These are phyloP conservation scores for Ophiodon elongatus DNA, from an alignment of 2,113 vertebrate genomes.

Conservation along the genomic window DNA sequence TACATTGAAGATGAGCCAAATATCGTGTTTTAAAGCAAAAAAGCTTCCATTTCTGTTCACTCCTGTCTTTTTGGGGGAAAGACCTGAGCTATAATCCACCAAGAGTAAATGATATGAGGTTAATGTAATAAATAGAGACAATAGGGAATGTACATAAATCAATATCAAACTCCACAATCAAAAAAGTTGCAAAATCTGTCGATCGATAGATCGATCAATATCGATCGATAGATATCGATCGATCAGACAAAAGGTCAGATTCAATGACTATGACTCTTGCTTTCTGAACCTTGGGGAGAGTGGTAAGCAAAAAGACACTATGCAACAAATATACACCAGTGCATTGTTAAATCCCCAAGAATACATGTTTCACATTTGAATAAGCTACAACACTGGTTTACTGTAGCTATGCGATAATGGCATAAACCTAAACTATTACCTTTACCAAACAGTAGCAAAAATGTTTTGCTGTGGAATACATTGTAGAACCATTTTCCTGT, in stretches of 20 bases:
- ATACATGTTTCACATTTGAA: background rate
- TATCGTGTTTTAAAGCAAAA: conserved; percentile 6
- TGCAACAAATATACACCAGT: background rate
- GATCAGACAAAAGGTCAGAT: no score
- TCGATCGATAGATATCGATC: no score
- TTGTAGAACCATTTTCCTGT: no score
- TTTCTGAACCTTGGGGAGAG: background rate
- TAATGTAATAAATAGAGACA: conserved; percentile 12
- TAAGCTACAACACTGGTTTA: background rate
- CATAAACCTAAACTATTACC: background rate
- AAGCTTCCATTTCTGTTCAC: background rate
- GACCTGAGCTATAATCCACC: background rate
- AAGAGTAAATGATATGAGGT: background rate
- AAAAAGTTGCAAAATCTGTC: no score
- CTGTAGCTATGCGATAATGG: background rate
- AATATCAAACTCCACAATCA: no score
- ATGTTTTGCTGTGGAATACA: background rate
- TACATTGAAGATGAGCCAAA: conserved; percentile 17
- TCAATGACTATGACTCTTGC: no score
- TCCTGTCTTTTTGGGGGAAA: background rate
- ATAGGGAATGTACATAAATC: background rate
- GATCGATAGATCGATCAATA: no score
- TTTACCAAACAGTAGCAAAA: no score
- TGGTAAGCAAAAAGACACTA: background rate
- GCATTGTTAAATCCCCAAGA: background rate